These are phyloP conservation scores for Cryptus viduatorius DNA, from an alignment of 2,888 invertebrate species.

Conservation along the genomic window DNA sequence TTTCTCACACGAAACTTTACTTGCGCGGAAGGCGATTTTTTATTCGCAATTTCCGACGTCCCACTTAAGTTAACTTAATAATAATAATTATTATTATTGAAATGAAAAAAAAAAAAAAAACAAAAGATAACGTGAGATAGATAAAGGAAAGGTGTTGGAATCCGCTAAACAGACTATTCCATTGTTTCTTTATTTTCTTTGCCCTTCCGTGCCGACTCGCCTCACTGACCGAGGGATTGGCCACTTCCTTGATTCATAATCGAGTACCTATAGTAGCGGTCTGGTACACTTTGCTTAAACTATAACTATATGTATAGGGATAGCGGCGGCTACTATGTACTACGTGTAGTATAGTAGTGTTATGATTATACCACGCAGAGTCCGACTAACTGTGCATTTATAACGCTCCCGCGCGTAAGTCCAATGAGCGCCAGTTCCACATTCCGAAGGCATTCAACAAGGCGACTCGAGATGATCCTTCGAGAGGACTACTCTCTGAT, in stretches of 20 bases:
- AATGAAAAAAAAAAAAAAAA: background rate
- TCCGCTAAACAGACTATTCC: background rate
- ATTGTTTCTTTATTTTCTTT: constrained; percentile 13
- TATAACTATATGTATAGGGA: constrained; percentile 12
- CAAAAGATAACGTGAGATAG: background rate
- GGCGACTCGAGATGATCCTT: constrained; percentile 52
- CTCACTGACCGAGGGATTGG: constrained; percentile 59
- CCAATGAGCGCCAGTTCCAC: constrained; percentile 51
- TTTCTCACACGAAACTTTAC: no score
- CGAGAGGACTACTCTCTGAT: constrained; percentile 23
- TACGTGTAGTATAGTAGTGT: constrained; percentile 16
- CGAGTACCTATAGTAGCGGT: constrained; percentile 33
- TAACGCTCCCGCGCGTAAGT: constrained; percentile 56
- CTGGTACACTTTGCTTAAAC: constrained; percentile 18
- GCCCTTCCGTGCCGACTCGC: constrained; percentile 12
- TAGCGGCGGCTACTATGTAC: constrained; percentile 22
- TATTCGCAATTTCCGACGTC: background rate
- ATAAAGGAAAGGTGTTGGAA: background rate
- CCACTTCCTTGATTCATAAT: constrained; percentile 59
- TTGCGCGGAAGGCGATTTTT: background rate
- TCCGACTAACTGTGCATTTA: constrained; percentile 70
- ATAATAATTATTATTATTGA: background rate
- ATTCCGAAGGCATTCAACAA: constrained; percentile 59
- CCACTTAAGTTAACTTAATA: no score
- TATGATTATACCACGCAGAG: constrained; percentile 57